Evolutionary conservation across 2,888 invertebrate species (phyloP), one percentile per base, ranked within the genome.

Genomic region (Scaptomyza tumidula): DNA sequence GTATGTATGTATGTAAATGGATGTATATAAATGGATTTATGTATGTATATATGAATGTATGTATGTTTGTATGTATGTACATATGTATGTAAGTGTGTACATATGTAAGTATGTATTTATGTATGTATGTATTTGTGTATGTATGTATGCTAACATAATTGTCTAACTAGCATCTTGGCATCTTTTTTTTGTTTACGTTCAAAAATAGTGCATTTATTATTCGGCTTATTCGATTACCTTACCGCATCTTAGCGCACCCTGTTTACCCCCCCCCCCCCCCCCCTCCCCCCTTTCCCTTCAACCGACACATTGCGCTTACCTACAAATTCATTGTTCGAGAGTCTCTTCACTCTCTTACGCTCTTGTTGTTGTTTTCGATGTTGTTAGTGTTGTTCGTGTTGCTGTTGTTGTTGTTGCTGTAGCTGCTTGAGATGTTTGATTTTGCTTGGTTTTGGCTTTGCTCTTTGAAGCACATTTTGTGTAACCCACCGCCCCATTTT

Each of bases 401-500:
- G 24, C 13, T 44, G 44, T 19, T 19, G 24, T 24, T 48, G 48
- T 9, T 16, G 46, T 14, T 14, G 4, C 13, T 50, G 31, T 33
- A 2, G 24, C 13, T 44, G 44, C 19, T 24, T 9, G n/a, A 10
- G 29, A 9, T 46, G 9, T 35, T 60, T 13, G 43, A 6, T 19
- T 62, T 41, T 29, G 33, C 19, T 50, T 44, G 16, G 37, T n/a
- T 46, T 31, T 10, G n/a, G 54, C n/a, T n/a, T 43, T 67, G 39
- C 68, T 43, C 65, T 68, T 66, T 68, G 68, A 56, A 67, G n/a
- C 65, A 66, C 33, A 52, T 70, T 86, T 86, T 82, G 86, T 82
- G 86, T 80, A 83, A 80, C 83, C 82, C 78, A 78, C 61, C 86
- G 79, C 79, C 82, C 79, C 85, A 78, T 85, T 81, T 85, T 63